Conservation (phyloP, 2,797 vertebrate species). For the Okamejei kenojei region DNA sequence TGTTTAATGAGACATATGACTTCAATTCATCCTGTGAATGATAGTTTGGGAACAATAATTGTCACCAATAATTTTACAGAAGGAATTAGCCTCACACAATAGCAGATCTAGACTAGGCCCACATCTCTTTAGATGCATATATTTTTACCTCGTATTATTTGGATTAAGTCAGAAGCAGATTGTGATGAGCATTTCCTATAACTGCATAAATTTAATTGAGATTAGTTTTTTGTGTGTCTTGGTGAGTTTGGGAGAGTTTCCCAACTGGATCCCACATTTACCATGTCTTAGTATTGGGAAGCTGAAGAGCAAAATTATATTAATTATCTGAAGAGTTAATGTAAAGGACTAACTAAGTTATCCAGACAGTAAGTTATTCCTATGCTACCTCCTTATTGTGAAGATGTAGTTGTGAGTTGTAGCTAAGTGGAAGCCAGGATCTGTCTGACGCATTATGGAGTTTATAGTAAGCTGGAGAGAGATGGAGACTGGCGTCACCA, state of each 20-base stretch:
- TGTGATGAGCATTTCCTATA: not conserved
- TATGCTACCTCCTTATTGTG: too few species aligned
- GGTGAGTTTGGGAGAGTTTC: not conserved
- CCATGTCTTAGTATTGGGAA: not conserved
- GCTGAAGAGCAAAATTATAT: not conserved
- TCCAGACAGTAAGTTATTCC: not conserved
- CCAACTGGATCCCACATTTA: not conserved
- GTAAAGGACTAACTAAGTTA: not conserved
- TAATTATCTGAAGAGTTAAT: not conserved
- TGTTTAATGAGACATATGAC: not conserved
- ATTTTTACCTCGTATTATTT: not conserved
- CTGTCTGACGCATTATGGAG: too few species aligned
- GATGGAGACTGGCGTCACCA: too few species aligned
- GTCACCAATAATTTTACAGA: not conserved
- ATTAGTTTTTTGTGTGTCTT: not conserved
- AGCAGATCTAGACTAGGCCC: not conserved
- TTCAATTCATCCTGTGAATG: not conserved
- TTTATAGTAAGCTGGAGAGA: too few species aligned
- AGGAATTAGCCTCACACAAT: not conserved
- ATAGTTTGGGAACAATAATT: not conserved
- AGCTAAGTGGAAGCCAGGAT: too few species aligned
- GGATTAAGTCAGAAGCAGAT: not conserved
- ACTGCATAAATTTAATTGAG: too few species aligned
- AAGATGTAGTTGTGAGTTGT: too few species aligned
- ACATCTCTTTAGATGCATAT: not conserved